Evolutionary conservation across 1,140 invertebrate species (phyloP).

Genomic region (Neodiprion fabricii): DNA sequence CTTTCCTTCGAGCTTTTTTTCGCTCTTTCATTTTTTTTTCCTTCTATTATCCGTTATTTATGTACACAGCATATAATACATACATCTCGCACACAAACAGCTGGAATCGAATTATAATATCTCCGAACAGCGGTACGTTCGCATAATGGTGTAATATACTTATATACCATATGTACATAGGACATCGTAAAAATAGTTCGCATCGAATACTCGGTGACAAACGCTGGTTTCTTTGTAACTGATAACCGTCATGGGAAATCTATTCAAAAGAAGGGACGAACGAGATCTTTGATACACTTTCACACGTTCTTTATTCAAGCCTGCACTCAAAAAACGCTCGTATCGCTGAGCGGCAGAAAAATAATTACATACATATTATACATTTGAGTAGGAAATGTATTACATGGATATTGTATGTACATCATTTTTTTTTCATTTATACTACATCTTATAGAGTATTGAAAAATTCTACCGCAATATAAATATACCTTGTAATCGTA

Average conservation of each 20-base stretch:
- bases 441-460: no score
- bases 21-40: slow-evolving; percentile 11
- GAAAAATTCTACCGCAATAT: no score
- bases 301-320: slow-evolving; percentile 2
- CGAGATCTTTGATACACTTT: not conserved
- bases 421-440: no score
- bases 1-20: slow-evolving; percentile 27
- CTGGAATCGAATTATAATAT: not conserved
- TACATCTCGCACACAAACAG: not conserved
- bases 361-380: no score
- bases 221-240: not conserved
- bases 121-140: not conserved
- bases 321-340: no score
- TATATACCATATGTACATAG: no score
- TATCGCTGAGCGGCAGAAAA: no score
- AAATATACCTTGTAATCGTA: no score
- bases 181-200: not conserved
- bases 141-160: not conserved
- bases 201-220: not conserved
- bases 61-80: no score
- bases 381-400: no score
- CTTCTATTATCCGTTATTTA: slow-evolving; percentile 15
- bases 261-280: not conserved
- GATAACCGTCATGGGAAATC: slow-evolving; percentile 1
- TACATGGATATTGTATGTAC: no score